Conservation (phyloP, 2,888 invertebrate genomes). For the Gryllus longicercus region DNA sequence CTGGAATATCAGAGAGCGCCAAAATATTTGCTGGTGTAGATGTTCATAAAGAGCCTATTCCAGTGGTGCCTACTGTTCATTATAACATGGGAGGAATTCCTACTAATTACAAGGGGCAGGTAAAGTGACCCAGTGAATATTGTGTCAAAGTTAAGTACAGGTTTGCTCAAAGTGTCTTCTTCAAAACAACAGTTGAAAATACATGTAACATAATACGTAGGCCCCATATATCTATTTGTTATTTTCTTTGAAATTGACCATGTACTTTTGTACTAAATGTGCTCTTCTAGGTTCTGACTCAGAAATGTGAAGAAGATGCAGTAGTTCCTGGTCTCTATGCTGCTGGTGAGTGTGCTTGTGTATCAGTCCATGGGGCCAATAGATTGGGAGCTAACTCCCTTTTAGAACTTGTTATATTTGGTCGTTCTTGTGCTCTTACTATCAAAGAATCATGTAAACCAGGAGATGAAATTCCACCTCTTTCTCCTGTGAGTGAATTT, state of each 20-base stretch:
- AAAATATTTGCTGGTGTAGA: slow-evolving; percentile 99
- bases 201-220: too few species aligned
- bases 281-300: slow-evolving; percentile 45
- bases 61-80: slow-evolving; percentile 97
- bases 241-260: too few species aligned
- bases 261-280: too few species aligned
- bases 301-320: slow-evolving; percentile 34
- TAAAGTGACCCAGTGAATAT: background rate
- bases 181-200: too few species aligned
- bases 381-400: slow-evolving; percentile 97
- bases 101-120: slow-evolving; percentile 96
- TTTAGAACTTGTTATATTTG: slow-evolving; percentile 97
- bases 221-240: too few species aligned
- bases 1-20: slow-evolving; percentile 98
- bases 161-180: too few species aligned
- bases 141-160: too few species aligned
- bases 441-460: slow-evolving; percentile 83
- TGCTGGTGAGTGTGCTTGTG: slow-evolving; percentile 90
- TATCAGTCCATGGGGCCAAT: slow-evolving; percentile 98
- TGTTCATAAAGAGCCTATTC: slow-evolving; percentile 97
- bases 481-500: slow-evolving; percentile 60
- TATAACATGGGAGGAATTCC: slow-evolving; percentile 99
- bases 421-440: slow-evolving; percentile 91
- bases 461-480: slow-evolving; percentile 70
- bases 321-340: slow-evolving; percentile 90